Evolutionary conservation across 2,113 vertebrate species (phyloP).

Genomic region (Oryzias woworae): DNA sequence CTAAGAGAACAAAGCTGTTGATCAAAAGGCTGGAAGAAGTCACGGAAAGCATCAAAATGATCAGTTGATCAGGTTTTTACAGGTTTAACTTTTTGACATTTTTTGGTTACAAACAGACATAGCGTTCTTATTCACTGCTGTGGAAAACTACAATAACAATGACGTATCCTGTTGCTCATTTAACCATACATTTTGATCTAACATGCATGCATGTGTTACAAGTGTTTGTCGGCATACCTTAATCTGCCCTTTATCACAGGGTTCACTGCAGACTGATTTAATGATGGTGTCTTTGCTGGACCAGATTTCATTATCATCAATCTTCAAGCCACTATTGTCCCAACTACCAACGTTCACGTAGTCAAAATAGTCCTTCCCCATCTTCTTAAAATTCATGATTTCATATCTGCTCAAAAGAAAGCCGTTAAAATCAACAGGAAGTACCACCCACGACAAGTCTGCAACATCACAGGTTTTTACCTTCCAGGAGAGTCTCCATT

Average conservation of each 20-base stretch:
- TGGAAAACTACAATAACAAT: too few relatives aligned
- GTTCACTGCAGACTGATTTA: conserved; percentile 97
- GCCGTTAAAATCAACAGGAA: neutral
- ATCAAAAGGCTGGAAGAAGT: too few relatives aligned
- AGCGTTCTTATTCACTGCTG: neutral
- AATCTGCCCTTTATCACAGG: conserved; percentile 96
- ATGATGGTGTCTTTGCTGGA: conserved; percentile 86
- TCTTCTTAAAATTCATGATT: conserved; percentile 99
- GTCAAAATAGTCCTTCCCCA: conserved; percentile 95
- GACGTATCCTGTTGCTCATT: too few relatives aligned
- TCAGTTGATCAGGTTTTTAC: too few relatives aligned
- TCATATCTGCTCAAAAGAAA: conserved; percentile 83
- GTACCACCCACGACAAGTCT: neutral
- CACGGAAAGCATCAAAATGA: too few relatives aligned
- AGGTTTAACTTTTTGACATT: neutral
- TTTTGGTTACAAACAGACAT: neutral
- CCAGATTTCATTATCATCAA: conserved; percentile 96
- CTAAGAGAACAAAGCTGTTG: neutral
- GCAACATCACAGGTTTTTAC: conserved; percentile 63
- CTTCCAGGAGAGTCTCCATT: conserved; percentile 97
- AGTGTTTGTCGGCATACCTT: conserved; percentile 79
- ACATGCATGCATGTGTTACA: neutral
- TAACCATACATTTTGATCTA: too few relatives aligned
- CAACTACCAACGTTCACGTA: conserved; percentile 97
- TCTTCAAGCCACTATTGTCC: conserved; percentile 95